Evolutionary conservation across 2,113 vertebrate species (phyloP).

Genomic region (Anas platyrhynchos): DNA sequence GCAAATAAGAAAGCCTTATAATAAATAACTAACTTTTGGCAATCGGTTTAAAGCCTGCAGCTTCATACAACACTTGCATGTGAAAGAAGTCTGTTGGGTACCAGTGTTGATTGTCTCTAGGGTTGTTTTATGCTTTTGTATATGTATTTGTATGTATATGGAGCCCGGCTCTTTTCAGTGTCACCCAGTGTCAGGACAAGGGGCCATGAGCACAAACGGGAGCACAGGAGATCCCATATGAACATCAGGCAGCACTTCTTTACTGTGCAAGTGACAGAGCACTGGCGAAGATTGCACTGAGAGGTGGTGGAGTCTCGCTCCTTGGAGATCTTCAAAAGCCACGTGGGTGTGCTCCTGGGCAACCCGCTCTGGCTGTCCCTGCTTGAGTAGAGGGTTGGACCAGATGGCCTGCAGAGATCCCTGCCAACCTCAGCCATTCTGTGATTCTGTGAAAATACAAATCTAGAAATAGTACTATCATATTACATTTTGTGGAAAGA

Average conservation of each 20-base stretch:
- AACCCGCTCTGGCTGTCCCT: not conserved
- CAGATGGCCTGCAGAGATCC: not conserved
- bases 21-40: not conserved
- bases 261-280: not conserved
- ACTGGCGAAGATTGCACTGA: not conserved
- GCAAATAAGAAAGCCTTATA: not conserved
- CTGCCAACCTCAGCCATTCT: not conserved
- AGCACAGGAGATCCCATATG: not conserved
- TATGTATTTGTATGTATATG: not conserved
- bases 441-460: not conserved
- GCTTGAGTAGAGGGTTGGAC: not conserved
- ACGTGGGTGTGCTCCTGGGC: not conserved
- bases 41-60: not conserved
- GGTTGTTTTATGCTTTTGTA: not conserved
- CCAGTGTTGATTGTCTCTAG: not conserved
- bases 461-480: not conserved
- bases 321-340: not conserved
- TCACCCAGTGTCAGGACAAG: not conserved
- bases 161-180: not conserved
- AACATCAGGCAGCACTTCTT: not conserved
- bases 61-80: not conserved
- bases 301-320: not conserved
- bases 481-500: not conserved
- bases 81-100: not conserved
- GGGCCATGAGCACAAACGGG: not conserved